Evolutionary conservation across 92 coral and sea anemone genomes (phyloP).

Genomic region (Epizoanthus stellaris): DNA sequence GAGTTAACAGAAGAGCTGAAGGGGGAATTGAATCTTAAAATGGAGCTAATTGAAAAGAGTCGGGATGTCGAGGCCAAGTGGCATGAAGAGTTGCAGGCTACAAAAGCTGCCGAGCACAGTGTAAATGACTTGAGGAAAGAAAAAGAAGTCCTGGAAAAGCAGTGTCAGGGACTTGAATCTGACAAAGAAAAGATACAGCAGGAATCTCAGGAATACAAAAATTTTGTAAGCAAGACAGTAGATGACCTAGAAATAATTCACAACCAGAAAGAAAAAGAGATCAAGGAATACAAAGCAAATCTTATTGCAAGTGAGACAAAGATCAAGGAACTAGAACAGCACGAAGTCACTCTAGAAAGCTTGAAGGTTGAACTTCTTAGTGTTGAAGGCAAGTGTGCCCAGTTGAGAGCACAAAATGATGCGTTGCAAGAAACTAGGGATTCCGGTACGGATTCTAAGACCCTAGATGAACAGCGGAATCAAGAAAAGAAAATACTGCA

Average conservation of each 20-base stretch:
- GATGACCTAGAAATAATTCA: conserved; percentile 43
- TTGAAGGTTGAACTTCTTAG: conserved; percentile 65
- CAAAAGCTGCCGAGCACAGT: background rate
- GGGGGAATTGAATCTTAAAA: conserved; percentile 33
- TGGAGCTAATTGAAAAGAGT: conserved; percentile 34
- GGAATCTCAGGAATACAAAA: conserved; percentile 43
- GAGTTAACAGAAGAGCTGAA: conserved; percentile 45
- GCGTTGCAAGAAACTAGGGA: conserved; percentile 23
- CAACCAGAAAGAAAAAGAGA: conserved; percentile 22
- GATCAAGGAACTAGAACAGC: conserved; percentile 50
- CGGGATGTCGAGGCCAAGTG: conserved; percentile 15
- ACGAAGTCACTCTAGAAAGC: conserved; percentile 63
- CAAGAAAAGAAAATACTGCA: conserved; percentile 55
- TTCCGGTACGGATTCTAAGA: background rate
- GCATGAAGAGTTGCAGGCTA: conserved; percentile 1
- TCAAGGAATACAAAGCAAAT: conserved; percentile 25
- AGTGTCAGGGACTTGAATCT: conserved; percentile 5
- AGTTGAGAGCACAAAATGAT: conserved; percentile 48
- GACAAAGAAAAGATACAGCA: conserved; percentile 9
- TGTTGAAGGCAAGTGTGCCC: conserved; percentile 72
- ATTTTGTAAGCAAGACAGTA: conserved; percentile 35
- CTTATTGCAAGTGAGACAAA: conserved; percentile 26
- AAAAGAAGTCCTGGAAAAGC: conserved; percentile 15
- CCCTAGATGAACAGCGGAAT: conserved; percentile 16
- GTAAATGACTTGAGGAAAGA: conserved; percentile 29